Percentiles rank a stretch among this genome's conserved stretches.
Evolutionary conservation across 2,113 vertebrate genomes (phyloP).

Genomic region (Prunella fulvescens): DNA sequence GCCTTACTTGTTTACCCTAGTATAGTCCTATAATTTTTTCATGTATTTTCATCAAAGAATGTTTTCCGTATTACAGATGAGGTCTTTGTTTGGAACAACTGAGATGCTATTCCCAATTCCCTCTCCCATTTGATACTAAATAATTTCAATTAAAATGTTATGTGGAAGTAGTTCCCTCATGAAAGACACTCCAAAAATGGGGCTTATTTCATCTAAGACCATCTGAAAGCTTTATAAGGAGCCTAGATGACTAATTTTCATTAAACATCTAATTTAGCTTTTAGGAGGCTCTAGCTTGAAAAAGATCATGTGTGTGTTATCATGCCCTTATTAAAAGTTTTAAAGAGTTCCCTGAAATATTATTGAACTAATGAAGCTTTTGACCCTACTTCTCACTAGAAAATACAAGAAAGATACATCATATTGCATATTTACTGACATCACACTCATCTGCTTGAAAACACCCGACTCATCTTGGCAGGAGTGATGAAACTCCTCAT

Average conservation of each 20-base stretch:
- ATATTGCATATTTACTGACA: conserved; percentile 18
- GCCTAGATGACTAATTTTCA: neutral
- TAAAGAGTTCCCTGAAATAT: neutral
- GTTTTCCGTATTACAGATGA: neutral
- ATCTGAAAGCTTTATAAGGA: neutral
- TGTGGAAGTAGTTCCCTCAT: neutral
- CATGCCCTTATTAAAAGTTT: neutral
- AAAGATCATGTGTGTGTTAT: neutral
- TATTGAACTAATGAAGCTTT: neutral
- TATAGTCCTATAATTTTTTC: neutral
- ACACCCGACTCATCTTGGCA: conserved; percentile 42
- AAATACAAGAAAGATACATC: neutral
- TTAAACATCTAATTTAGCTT: neutral
- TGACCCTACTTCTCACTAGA: neutral
- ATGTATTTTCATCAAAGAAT: neutral
- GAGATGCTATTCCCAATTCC: neutral
- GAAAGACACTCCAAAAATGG: neutral
- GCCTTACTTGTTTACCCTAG: neutral
- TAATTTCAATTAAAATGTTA: neutral
- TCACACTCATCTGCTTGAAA: conserved; percentile 53
- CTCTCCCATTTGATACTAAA: neutral
- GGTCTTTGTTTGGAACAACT: neutral
- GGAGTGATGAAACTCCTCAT: conserved; percentile 58
- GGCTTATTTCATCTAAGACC: neutral
- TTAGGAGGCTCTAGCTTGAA: neutral